phyloP scores from a whole-genome alignment of 2,797 vertebrate species.

The Pangasius mekongensis region DNA sequence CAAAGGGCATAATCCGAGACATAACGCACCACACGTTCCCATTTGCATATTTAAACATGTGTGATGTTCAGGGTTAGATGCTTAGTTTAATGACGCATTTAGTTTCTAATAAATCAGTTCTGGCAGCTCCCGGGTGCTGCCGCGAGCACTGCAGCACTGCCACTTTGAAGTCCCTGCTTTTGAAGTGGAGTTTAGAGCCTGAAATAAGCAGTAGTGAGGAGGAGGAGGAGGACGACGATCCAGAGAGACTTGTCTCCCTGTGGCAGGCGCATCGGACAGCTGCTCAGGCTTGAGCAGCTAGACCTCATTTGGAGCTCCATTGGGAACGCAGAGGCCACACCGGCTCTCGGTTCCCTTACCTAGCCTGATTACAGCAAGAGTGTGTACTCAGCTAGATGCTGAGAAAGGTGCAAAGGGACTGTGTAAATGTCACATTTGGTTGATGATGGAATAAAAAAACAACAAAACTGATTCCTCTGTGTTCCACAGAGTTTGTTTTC shows the following conservation, averaged over 20 bases:
- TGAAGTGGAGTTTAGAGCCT: conserved; percentile 55
- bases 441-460: background rate
- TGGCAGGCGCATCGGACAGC: conserved; percentile 30
- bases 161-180: conserved; percentile 61
- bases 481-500: background rate
- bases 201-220: conserved; percentile 47
- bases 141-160: conserved; percentile 47
- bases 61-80: conserved; percentile 76
- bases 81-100: conserved; percentile 79
- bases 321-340: conserved; percentile 27
- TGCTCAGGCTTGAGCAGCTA: conserved; percentile 47
- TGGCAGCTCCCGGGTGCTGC: conserved; percentile 69
- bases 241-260: conserved; percentile 22
- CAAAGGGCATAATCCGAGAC: conserved; percentile 61
- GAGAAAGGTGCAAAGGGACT: background rate
- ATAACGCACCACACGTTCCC: conserved; percentile 53
- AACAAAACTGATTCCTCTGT: background rate
- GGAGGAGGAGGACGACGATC: conserved; percentile 33
- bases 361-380: background rate
- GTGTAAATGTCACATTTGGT: background rate
- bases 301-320: conserved; percentile 36
- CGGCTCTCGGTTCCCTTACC: background rate
- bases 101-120: conserved; percentile 79
- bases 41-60: conserved; percentile 80
- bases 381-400: background rate